Evolutionary conservation across 92 coral and sea anemone species (phyloP), one percentile per base, ranked within the genome.

Genomic region (Epizoanthus scotinus): DNA sequence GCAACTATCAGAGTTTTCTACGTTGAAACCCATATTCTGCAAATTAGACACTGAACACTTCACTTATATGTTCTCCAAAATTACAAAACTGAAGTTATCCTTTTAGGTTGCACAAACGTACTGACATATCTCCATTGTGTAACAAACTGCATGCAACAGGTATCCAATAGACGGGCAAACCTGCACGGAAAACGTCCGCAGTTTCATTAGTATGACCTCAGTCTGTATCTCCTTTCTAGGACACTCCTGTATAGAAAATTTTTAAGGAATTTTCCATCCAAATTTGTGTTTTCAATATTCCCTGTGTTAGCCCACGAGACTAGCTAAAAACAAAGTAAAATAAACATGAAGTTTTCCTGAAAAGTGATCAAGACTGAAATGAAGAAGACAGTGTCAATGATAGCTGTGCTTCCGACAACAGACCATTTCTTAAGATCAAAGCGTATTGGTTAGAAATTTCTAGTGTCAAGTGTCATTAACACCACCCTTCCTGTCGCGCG

Each of bases 161-260:
- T 22, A 58, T 25, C 66, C 55, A 36, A 31, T n/a, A 59, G 22
- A n/a, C 34, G 21, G 55, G 38, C 44, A 0, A 75, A 38, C 52
- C 52, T 21, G 26, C 60, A 26, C 20, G 53, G 10, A 29, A 73
- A 60, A 56, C 22, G 36, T 73, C 25, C 20, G n/a, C 79, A 73
- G 52, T 55, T 31, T 57, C 22, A 75, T 21, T 75, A 27, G 59
- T 59, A 19, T 58, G 66, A 75, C 44, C 67, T 68, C 24, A 20
- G 67, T 59, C 55, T 75, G 67, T 75, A 75, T 75, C 81, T 25
- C n/a, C 69, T 26, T 55, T 27, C 22, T 15, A 19, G 56, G 79
- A 25, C 79, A 73, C 65, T 69, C 65, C 68, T 75, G n/a, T 34
- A 60, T 8, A 44, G 52, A 58, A 75, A 22, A 24, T 36, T 59